These are phyloP conservation scores for Drosophila guanche DNA, from an alignment of 1,140 invertebrate species.

Conservation along the genomic window DNA sequence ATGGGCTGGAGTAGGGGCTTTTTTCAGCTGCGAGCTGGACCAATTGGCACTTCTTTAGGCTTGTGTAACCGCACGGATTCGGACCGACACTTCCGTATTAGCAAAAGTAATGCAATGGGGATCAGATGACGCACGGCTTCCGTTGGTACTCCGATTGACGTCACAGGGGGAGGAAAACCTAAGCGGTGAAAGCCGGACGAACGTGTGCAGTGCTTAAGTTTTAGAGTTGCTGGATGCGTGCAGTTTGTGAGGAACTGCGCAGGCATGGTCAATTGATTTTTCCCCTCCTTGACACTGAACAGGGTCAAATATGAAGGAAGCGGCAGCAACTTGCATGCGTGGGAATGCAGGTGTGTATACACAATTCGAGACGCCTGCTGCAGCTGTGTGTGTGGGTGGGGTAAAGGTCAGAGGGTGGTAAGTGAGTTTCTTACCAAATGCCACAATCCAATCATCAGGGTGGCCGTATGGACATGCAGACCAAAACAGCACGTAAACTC, in stretches of 20 bases:
- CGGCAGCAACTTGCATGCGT: constrained; percentile 39
- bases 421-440: constrained; percentile 87
- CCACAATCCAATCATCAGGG: constrained; percentile 91
- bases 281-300: constrained; percentile 71
- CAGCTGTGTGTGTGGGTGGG: constrained; percentile 1
- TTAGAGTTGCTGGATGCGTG: constrained; percentile 19
- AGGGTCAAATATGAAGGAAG: constrained; percentile 58
- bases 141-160: constrained; percentile 21
- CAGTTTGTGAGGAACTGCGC: constrained; percentile 52
- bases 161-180: constrained; percentile 32
- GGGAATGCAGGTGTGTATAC: constrained; percentile 26
- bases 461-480: constrained; percentile 92
- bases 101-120: no score
- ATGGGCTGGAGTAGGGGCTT: no score
- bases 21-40: not conserved
- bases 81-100: no score
- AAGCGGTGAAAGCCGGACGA: not conserved
- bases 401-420: constrained; percentile 27
- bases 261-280: constrained; percentile 67
- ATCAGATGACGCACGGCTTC: constrained; percentile 27
- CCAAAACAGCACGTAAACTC: constrained; percentile 92
- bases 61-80: not conserved
- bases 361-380: not conserved
- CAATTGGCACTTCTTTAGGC: not conserved
- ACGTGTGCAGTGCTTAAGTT: not conserved